Conservation (phyloP, 2,113 vertebrate species). For the Copsychus sechellarum region DNA sequence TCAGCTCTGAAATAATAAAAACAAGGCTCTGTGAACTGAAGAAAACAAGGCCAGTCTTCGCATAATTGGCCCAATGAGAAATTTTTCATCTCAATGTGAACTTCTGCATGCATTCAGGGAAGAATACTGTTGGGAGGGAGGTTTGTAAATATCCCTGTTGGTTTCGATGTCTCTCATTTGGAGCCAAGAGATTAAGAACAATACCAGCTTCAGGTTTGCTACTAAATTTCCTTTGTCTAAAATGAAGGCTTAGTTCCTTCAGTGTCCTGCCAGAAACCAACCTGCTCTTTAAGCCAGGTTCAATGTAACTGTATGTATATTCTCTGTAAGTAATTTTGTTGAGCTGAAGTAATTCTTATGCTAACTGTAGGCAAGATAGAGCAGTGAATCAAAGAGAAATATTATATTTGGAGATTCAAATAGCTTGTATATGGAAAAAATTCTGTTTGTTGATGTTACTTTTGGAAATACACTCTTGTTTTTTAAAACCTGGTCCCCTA, state of each 20-base stretch:
- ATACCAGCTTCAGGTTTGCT: neutral
- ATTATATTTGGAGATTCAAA: neutral
- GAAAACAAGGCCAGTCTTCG: neutral
- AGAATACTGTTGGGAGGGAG: rapidly evolving
- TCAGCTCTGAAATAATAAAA: neutral
- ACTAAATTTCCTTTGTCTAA: neutral
- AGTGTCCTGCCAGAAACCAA: neutral
- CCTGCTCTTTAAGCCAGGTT: neutral
- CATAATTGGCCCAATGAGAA: neutral
- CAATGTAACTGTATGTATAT: neutral
- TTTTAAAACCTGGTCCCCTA: neutral
- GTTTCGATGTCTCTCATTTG: neutral
- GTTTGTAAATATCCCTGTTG: neutral
- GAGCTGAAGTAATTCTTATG: neutral
- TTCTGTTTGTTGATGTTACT: neutral
- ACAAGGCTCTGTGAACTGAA: neutral
- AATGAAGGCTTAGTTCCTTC: neutral
- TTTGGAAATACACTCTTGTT: neutral
- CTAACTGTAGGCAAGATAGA: neutral
- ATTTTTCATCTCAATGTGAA: neutral
- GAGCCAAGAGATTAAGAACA: neutral
- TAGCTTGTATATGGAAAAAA: neutral
- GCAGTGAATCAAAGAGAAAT: neutral
- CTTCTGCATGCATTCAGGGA: rapidly evolving
- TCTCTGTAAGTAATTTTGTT: neutral